phyloP scores from a whole-genome alignment of 1,140 invertebrate genomes.

The Paralvinella palmiformis region DNA sequence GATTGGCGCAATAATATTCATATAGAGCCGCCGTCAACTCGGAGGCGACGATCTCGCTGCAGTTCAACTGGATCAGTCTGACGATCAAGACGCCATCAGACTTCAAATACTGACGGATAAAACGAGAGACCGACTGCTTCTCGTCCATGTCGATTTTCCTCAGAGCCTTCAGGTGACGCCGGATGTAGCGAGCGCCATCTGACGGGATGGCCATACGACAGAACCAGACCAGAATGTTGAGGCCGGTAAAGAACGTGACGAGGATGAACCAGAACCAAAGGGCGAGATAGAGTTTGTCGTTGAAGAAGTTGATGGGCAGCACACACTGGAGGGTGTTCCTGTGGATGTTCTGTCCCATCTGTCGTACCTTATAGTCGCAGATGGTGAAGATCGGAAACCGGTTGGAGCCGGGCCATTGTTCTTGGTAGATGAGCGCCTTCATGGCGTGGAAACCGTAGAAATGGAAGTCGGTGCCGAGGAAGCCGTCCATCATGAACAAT shows the following conservation, averaged over 20 bases:
- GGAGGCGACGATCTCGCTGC: conserved; percentile 22
- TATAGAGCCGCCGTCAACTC: no score
- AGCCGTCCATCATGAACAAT: conserved; percentile 45
- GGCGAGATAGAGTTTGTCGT: conserved; percentile 54
- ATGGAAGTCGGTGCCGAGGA: conserved; percentile 38
- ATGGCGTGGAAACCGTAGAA: conserved; percentile 41
- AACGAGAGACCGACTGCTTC: conserved; percentile 14
- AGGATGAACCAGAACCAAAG: conserved; percentile 40
- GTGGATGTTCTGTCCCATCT: conserved; percentile 35
- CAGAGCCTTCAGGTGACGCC: conserved; percentile 18
- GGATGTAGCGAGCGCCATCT: conserved; percentile 18
- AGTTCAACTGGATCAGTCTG: conserved; percentile 21
- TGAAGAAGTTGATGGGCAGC: conserved; percentile 55
- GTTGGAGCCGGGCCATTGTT: conserved; percentile 14
- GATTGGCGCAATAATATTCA: no score
- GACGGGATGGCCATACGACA: conserved; percentile 16
- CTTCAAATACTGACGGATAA: conserved; percentile 20
- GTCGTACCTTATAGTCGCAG: conserved; percentile 21
- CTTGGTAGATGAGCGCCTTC: conserved; percentile 26
- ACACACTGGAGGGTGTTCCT: conserved; percentile 52
- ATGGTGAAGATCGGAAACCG: conserved; percentile 13
- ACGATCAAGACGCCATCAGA: conserved; percentile 27
- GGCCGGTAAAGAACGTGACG: conserved; percentile 3
- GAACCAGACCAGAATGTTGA: conserved; percentile 9
- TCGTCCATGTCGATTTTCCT: conserved; percentile 13